Evolutionary conservation across 2,797 vertebrate genomes (phyloP), one percentile per base, ranked within the genome.

Genomic region (Sciurus vulgaris): DNA sequence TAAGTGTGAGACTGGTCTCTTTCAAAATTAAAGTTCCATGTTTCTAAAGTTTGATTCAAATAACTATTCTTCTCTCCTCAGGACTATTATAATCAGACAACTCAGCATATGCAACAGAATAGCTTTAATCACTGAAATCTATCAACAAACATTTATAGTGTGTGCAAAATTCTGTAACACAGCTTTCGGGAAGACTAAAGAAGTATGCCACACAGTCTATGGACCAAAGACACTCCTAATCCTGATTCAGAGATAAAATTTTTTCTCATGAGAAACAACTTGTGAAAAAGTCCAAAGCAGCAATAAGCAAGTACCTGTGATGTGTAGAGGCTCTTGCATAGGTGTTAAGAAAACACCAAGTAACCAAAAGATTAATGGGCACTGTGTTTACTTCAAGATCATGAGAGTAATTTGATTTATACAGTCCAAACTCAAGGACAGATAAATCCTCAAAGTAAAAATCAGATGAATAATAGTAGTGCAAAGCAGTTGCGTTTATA

Each of bases 391-490:
- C 86, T 95, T 61, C 38, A 97, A 77, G 77, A 84, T 77, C 91
- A 92, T 56, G 20, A 89, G 20, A 63, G 51, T 70, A 54, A 89
- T 93, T 96, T 97, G 97, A 98, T 96, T 97, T 97, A 94, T 93
- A 81, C 65, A 96, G 15, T 38, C 90, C 22, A 0, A 96, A 96
- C 86, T 97, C 97, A 98, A 96, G 88, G 94, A 96, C 82, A 82
- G 86, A 97, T 96, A 94, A 95, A 97, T 97, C 97, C 95, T 97
- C 70, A 41, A 30, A 61, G 92, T 95, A 83, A 49, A 7, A 96
- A 95, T 95, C 84, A 95, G 93, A 95, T 96, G 72, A 95, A 78
- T 89, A 93, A 67, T 61, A 96, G 72, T 79, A 86, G 4, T 49
- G 49, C 54, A 33, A 96, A 93, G 44, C 22, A 72, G 10, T 56